Conservation (phyloP, 2,888 invertebrate genomes). For the Drosophila rellima region DNA sequence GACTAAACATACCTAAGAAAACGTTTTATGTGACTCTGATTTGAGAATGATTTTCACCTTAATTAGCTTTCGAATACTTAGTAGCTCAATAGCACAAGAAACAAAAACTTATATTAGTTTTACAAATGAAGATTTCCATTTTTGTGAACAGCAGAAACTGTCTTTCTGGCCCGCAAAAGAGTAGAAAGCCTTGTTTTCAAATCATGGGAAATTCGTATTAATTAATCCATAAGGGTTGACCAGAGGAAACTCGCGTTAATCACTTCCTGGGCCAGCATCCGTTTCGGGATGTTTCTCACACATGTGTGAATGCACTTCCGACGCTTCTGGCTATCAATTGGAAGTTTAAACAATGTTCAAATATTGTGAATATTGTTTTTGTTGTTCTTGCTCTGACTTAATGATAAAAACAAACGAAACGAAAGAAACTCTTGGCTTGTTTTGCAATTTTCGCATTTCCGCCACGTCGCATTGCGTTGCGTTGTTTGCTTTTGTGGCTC, state of each 20-base stretch:
- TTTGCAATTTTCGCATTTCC: slow-evolving; percentile 57
- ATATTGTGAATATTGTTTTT: no score
- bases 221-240: slow-evolving; percentile 34
- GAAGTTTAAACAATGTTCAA: slow-evolving; percentile 34
- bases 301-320: slow-evolving; percentile 41
- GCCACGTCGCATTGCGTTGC: slow-evolving; percentile 24
- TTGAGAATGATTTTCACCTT: no score
- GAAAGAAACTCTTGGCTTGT: slow-evolving; percentile 26
- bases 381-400: slow-evolving; percentile 26
- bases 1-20: no score
- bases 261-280: slow-evolving; percentile 49
- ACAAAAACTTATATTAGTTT: background rate
- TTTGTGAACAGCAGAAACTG: background rate
- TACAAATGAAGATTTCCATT: background rate
- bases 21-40: no score
- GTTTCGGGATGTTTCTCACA: slow-evolving; percentile 50
- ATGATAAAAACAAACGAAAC: slow-evolving; percentile 39
- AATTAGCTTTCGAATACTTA: no score
- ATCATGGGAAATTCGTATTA: slow-evolving; percentile 9
- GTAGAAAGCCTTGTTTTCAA: background rate
- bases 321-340: slow-evolving; percentile 19
- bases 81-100: no score
- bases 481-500: slow-evolving; percentile 9
- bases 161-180: background rate
- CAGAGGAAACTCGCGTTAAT: slow-evolving; percentile 43